phyloP scores from a whole-genome alignment of 1,140 invertebrate genomes.

The Apis cerana region DNA sequence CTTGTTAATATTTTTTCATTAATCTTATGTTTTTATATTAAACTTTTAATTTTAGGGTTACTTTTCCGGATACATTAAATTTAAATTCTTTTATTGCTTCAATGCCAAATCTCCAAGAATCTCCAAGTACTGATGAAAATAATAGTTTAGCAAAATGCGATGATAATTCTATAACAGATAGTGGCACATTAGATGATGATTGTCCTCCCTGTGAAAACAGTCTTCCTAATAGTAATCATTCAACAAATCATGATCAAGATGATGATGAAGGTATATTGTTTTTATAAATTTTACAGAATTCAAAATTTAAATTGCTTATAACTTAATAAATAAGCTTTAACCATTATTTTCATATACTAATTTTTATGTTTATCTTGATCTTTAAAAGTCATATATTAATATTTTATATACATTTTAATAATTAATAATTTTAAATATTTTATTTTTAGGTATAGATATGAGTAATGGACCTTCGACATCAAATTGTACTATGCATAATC shows the following conservation, averaged over 20 bases:
- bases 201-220: conserved; percentile 79
- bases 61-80: conserved; percentile 91
- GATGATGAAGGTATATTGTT: conserved; percentile 77
- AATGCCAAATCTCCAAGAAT: conserved; percentile 67
- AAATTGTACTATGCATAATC: conserved; percentile 68
- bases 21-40: conserved; percentile 8
- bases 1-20: neutral
- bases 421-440: neutral
- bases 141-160: conserved; percentile 82
- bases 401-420: neutral
- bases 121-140: conserved; percentile 78
- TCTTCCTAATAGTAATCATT: conserved; percentile 67
- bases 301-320: too few species aligned
- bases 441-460: conserved; percentile 83
- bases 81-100: conserved; percentile 89
- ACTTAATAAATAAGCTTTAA: too few species aligned
- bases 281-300: neutral
- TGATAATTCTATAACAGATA: conserved; percentile 87
- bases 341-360: too few species aligned
- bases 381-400: too few species aligned
- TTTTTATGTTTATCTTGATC: too few species aligned
- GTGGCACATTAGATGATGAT: conserved; percentile 86
- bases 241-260: conserved; percentile 75
- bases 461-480: conserved; percentile 76
- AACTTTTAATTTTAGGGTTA: conserved; percentile 84